Conservation (phyloP, 1,140 invertebrate species). For the Brachionus rotundiformis region DNA sequence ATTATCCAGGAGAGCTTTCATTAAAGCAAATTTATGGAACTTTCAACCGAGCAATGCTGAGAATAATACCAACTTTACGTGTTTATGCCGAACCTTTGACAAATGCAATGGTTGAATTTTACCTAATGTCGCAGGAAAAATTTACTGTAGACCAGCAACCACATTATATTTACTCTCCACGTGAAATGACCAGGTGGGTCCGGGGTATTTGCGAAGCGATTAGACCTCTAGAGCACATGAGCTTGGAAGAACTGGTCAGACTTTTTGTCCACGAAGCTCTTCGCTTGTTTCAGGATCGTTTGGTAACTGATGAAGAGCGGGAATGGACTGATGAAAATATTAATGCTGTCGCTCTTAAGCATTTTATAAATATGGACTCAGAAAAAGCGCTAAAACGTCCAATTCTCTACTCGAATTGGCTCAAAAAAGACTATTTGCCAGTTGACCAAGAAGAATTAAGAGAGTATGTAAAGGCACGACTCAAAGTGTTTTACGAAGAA, state of each 20-base stretch:
- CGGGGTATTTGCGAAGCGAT: slow-evolving; percentile 98
- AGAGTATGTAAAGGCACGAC: slow-evolving; percentile 91
- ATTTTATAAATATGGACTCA: slow-evolving; percentile 87
- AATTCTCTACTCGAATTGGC: slow-evolving; percentile 97
- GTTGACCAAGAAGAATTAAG: slow-evolving; percentile 90
- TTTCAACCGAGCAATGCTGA: slow-evolving; percentile 93
- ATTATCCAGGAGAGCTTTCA: slow-evolving; percentile 96
- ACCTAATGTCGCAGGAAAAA: slow-evolving; percentile 89
- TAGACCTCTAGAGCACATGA: slow-evolving; percentile 81
- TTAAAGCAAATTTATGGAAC: slow-evolving; percentile 92
- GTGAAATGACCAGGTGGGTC: slow-evolving; percentile 99
- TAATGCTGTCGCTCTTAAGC: slow-evolving; percentile 85
- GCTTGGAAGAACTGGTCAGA: slow-evolving; percentile 88
- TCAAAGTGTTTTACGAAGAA: slow-evolving; percentile 99
- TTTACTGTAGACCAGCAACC: slow-evolving; percentile 99
- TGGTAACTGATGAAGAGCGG: slow-evolving; percentile 90
- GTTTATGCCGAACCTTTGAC: slow-evolving; percentile 93
- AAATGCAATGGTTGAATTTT: slow-evolving; percentile 98
- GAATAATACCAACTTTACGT: slow-evolving; percentile 82
- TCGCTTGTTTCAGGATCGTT: slow-evolving; percentile 85
- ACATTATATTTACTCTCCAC: slow-evolving; percentile 98
- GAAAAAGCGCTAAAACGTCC: slow-evolving; percentile 83
- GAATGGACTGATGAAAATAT: slow-evolving; percentile 98
- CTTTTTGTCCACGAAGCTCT: slow-evolving; percentile 98
- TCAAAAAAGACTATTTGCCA: slow-evolving; percentile 95